Evolutionary conservation across 1,140 invertebrate genomes (phyloP), one percentile per base, ranked within the genome.

Genomic region (Brachionus calyciflorus): DNA sequence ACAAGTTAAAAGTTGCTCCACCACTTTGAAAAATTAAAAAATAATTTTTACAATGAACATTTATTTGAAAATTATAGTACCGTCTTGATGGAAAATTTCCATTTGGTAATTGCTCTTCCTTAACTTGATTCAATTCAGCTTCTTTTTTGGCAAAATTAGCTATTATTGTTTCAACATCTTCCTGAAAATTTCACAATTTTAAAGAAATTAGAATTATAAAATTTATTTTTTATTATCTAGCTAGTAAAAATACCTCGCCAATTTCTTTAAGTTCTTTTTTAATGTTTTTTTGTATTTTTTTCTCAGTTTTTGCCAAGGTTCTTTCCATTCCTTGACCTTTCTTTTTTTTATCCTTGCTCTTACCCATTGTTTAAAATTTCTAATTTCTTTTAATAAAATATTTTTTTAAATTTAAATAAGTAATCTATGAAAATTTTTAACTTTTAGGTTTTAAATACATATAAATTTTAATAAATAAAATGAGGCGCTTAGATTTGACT

Each of bases 1-100:
- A 92, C 0, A 91, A 83, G 28, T 90, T 88, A 21, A 96, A 86
- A 3, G 89, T 87, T 79, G 92, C 93, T 82, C 92, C 93, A 30
- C 91, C 89, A 82, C 94, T 88, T 48, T 0, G 26, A 26, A 28
- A n/a, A 69, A 69, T 10, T 6, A 37, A 37, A 37, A 9, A 14
- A 17, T 12, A 33, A 10, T 7, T 60, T 41, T 17, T 46, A 3
- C 4, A 10, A 70, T 21, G 17, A 49, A 46, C 19, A n/a, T 12
- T 9, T 1, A 17, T 60, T 60, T 26, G 12, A 60, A 28, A 60
- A 33, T 12, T 4, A 26, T 26, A 44, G 21, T 51, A 70, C 65
- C 69, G 46, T 73, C 69, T 26, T n/a, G 44, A 51, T 0, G 69
- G 69, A 41, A 73, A 73, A 40, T 51, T 19, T 19, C 69, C 69